Percentiles rank a stretch among this genome's conserved stretches.
phyloP scores from a whole-genome alignment of 2,113 vertebrate genomes.

The Ariopsis seemanni region DNA sequence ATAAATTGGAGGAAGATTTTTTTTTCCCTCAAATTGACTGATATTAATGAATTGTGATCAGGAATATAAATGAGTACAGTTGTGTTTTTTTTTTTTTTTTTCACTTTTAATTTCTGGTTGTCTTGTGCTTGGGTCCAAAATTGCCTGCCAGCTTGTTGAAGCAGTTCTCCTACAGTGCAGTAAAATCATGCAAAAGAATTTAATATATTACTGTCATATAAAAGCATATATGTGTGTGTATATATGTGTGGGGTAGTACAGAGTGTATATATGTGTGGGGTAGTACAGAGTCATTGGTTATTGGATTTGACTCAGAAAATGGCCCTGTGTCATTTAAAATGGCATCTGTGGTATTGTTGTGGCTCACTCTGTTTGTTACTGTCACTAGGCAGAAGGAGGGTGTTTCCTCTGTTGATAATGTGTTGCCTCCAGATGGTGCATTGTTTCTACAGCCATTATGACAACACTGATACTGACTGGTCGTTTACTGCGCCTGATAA shows the following conservation, averaged over 20 bases:
- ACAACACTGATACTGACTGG: background rate
- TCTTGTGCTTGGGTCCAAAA: background rate
- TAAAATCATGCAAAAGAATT: background rate
- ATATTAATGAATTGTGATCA: background rate
- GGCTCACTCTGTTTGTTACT: background rate
- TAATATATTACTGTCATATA: background rate
- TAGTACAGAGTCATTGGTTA: no score
- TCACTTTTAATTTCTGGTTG: background rate
- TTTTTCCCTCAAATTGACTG: background rate
- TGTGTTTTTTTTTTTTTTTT: background rate
- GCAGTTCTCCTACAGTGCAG: background rate
- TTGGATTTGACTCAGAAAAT: background rate
- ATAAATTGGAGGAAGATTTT: background rate
- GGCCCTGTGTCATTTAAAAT: constrained; percentile 1
- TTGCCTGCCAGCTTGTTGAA: background rate
- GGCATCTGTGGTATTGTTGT: constrained; percentile 20
- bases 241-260: background rate
- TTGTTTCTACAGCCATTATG: constrained; percentile 24
- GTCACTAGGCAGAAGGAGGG: background rate
- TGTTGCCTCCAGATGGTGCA: constrained; percentile 30
- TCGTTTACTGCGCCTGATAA: constrained; percentile 12
- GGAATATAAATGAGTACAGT: background rate
- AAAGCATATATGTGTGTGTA: background rate
- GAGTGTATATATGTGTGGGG: background rate
- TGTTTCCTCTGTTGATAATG: constrained; percentile 3